Evolutionary conservation across 2,888 invertebrate species (phyloP).

Genomic region (Dolomedes plantarius): DNA sequence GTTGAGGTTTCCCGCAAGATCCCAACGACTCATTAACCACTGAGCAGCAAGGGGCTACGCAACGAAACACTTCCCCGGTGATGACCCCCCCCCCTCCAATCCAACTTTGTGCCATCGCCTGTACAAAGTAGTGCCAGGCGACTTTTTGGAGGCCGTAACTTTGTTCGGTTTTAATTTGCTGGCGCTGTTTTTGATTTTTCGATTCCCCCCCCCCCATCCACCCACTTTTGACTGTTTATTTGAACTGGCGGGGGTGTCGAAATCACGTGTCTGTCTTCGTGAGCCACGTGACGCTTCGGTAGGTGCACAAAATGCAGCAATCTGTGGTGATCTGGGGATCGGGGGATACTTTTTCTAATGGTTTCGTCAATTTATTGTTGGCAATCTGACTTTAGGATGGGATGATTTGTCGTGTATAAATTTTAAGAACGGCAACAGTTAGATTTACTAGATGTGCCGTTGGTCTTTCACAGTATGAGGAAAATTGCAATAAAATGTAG

Average conservation of each 20-base stretch:
- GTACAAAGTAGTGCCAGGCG: slow-evolving; percentile 8
- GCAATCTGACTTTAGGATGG: not conserved
- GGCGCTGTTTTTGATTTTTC: slow-evolving; percentile 10
- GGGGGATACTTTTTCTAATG: not conserved
- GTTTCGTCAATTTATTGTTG: not conserved
- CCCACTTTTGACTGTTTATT: slow-evolving; percentile 23
- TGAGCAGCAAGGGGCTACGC: slow-evolving; percentile 36
- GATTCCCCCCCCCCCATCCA: not conserved
- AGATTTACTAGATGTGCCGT: too few relatives aligned
- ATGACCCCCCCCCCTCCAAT: not conserved
- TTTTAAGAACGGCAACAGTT: too few relatives aligned
- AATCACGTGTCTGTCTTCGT: slow-evolving; percentile 39
- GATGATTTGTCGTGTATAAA: not conserved
- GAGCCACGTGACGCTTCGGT: slow-evolving; percentile 45
- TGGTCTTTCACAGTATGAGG: too few relatives aligned
- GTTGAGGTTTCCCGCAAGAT: slow-evolving; percentile 67
- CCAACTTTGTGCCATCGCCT: not conserved
- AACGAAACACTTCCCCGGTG: not conserved
- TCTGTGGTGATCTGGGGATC: not conserved
- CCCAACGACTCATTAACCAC: slow-evolving; percentile 67
- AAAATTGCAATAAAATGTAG: too few relatives aligned
- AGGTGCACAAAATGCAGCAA: slow-evolving; percentile 5
- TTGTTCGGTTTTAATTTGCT: slow-evolving; percentile 47
- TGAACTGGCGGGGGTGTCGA: slow-evolving; percentile 54
- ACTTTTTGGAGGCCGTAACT: slow-evolving; percentile 48